Evolutionary conservation across 2,113 vertebrate species (phyloP).

Genomic region (Cyphomyrus plagiostoma): DNA sequence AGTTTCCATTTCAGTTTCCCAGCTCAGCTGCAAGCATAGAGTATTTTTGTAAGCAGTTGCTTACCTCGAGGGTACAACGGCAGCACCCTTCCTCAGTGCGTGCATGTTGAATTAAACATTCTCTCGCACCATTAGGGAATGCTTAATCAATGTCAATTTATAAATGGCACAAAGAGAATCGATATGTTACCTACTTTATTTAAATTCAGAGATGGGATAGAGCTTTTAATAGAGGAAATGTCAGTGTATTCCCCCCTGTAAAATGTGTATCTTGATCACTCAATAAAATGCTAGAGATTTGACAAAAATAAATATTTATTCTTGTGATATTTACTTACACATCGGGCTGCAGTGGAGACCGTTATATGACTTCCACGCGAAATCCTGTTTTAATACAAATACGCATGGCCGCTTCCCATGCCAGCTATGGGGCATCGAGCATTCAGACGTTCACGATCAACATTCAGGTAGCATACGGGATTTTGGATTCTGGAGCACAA

Average conservation of each 20-base stretch:
- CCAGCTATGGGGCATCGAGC: not conserved
- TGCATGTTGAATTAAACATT: not conserved
- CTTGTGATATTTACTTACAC: not conserved
- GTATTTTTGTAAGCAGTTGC: not conserved
- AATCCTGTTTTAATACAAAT: not conserved
- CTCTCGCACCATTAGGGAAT: not conserved
- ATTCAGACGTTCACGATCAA: not conserved
- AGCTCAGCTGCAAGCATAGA: not conserved
- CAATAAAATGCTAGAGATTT: not conserved
- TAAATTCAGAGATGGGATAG: not conserved
- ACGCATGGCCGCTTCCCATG: not conserved
- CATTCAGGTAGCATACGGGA: conserved; percentile 13
- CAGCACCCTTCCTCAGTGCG: not conserved
- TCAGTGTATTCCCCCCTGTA: not conserved
- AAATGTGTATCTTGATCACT: not conserved
- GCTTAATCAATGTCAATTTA: conserved; percentile 7
- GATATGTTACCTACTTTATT: not conserved
- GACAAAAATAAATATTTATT: not conserved
- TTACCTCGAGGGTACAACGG: not conserved
- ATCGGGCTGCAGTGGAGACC: not conserved
- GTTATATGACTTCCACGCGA: not conserved
- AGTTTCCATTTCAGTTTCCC: not conserved
- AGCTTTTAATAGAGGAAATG: conserved; percentile 5
- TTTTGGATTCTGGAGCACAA: conserved; percentile 7
- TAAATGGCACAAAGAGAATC: conserved; percentile 1